These are phyloP conservation scores for Rapana venosa DNA, from an alignment of 2,888 invertebrate genomes.

Conservation along the genomic window DNA sequence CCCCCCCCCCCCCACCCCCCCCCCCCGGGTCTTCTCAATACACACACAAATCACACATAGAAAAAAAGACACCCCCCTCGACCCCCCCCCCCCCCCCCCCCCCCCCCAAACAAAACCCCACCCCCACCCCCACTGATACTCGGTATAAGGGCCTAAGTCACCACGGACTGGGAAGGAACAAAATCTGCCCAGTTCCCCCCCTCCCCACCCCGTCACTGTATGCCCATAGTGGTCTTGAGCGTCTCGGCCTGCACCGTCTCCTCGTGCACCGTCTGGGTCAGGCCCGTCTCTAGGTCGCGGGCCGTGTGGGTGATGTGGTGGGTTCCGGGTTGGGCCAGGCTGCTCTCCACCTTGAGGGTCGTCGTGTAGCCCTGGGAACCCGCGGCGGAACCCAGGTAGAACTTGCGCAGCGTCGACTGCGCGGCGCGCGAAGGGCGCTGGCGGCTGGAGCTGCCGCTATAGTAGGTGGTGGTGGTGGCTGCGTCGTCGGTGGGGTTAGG, in stretches of 20 bases:
- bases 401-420: conserved; percentile 33
- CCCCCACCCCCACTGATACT: too few species aligned
- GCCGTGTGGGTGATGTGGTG: conserved; percentile 53
- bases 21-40: too few species aligned
- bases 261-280: conserved; percentile 53
- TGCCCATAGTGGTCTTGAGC: conserved; percentile 47
- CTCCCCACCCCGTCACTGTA: too few species aligned
- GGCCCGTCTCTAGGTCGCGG: conserved; percentile 50
- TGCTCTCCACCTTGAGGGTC: conserved; percentile 52
- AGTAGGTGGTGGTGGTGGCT: too few species aligned
- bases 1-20: too few species aligned
- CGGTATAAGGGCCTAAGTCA: too few species aligned
- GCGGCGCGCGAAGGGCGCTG: not conserved
- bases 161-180: too few species aligned
- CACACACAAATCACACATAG: too few species aligned
- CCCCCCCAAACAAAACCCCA: too few species aligned
- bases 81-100: too few species aligned
- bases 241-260: conserved; percentile 52
- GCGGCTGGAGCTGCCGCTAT: not conserved
- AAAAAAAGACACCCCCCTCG: too few species aligned
- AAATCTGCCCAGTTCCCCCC: too few species aligned
- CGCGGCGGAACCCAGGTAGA: conserved; percentile 39
- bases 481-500: not conserved
- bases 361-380: conserved; percentile 48
- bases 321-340: conserved; percentile 47